Percentiles rank a stretch among this genome's conserved stretches.
Conservation (phyloP, 2,113 vertebrate species). For the Gorilla gorilla region DNA sequence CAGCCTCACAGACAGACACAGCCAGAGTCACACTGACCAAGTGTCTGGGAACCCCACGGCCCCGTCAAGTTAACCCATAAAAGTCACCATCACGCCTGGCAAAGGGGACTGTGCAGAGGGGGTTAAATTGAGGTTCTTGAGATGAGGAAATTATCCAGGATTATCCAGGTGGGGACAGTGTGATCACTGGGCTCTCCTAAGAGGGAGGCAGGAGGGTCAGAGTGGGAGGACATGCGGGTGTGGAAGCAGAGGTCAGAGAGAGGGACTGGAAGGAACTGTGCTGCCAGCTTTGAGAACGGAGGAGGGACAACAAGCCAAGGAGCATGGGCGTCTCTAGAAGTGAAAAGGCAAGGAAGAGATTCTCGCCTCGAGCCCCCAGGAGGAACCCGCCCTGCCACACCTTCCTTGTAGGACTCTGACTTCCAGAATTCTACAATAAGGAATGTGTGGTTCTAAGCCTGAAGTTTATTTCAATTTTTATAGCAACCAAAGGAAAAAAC, state of each 20-base stretch:
- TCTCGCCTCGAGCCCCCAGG: background rate
- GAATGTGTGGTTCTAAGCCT: background rate
- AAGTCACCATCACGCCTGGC: background rate
- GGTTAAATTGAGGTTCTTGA: too few species aligned
- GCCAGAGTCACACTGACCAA: background rate
- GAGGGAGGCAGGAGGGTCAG: background rate
- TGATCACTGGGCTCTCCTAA: background rate
- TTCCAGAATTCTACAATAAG: background rate
- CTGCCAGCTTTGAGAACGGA: too few species aligned
- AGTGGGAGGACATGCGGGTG: too few species aligned
- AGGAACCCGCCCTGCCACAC: too few species aligned
- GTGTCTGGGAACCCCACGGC: background rate
- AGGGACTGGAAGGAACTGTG: background rate
- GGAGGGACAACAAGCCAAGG: background rate
- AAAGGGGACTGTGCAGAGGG: background rate
- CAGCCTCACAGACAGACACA: background rate
- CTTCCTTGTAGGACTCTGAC: background rate
- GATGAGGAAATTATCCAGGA: too few species aligned
- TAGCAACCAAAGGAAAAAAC: background rate
- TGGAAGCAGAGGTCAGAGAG: too few species aligned
- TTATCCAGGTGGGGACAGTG: too few species aligned
- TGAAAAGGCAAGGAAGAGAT: background rate
- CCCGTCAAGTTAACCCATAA: background rate
- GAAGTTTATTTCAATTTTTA: accelerated
- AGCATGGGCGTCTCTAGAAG: background rate